A percentile compares a stretch with the other conserved stretches of the same genome.
Conservation (phyloP, 2,113 vertebrate genomes). For the Serilophus lunatus region DNA sequence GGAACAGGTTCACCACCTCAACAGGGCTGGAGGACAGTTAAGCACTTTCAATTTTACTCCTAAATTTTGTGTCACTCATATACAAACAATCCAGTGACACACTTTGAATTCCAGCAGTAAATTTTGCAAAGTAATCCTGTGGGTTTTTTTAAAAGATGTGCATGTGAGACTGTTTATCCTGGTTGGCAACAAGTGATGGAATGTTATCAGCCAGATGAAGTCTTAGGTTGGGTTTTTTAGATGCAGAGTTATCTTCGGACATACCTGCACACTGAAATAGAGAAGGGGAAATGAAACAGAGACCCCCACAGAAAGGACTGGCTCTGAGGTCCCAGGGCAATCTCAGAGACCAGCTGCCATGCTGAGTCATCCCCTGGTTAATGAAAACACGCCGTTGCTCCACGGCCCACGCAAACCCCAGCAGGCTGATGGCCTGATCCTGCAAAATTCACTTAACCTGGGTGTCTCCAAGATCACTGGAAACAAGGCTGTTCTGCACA, state of each 20-base stretch:
- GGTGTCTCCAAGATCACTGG: background rate
- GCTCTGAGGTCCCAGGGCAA: background rate
- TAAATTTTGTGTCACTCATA: background rate
- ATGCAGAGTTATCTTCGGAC: background rate
- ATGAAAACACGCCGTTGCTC: background rate
- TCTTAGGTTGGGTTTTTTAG: background rate
- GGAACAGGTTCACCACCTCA: conserved; percentile 74
- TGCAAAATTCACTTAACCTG: background rate
- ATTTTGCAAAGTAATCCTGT: background rate
- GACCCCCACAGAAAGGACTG: background rate
- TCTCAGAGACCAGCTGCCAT: background rate
- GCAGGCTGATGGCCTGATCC: background rate
- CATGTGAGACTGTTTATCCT: background rate
- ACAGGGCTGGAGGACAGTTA: conserved; percentile 47
- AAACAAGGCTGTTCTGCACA: background rate
- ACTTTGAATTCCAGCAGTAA: background rate
- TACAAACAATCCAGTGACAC: background rate
- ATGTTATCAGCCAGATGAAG: background rate
- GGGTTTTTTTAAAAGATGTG: background rate
- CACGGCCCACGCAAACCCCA: background rate
- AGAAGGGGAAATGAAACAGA: background rate
- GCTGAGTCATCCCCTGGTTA: background rate
- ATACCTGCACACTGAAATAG: background rate
- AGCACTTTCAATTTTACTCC: conserved; percentile 65
- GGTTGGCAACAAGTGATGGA: background rate